phyloP scores from a whole-genome alignment of 1,140 invertebrate genomes.

The Hetaerina americana region DNA sequence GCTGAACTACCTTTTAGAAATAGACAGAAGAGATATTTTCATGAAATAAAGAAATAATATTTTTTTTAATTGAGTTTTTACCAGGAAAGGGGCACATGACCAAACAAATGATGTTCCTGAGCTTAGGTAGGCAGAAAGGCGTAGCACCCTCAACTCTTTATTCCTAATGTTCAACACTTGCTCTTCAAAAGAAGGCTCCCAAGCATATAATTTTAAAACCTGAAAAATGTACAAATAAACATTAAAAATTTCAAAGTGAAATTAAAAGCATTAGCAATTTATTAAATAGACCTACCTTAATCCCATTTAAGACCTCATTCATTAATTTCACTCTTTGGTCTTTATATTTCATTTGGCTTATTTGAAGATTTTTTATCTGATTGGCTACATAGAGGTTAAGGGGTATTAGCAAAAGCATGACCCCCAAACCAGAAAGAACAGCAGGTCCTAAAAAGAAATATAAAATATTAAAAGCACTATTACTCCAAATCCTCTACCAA shows the following conservation, averaged over 20 bases:
- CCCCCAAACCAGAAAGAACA: conserved; percentile 75
- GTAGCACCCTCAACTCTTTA: conserved; percentile 73
- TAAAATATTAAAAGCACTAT: too few species aligned
- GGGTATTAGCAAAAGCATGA: conserved; percentile 87
- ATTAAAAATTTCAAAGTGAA: too few species aligned
- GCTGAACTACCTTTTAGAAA: too few species aligned
- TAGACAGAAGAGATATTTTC: too few species aligned
- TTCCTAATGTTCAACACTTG: conserved; percentile 70
- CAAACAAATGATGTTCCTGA: conserved; percentile 85
- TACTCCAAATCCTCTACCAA: too few species aligned
- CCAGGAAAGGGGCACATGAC: conserved; percentile 92
- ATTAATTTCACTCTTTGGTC: conserved; percentile 86
- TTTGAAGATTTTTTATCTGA: conserved; percentile 67
- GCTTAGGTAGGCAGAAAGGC: conserved; percentile 73
- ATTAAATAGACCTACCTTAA: conserved; percentile 49
- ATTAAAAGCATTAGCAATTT: too few species aligned
- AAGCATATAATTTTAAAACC: conserved; percentile 74
- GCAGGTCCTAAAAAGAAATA: conserved; percentile 55
- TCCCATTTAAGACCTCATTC: conserved; percentile 89
- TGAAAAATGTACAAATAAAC: too few species aligned
- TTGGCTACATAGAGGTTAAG: conserved; percentile 80
- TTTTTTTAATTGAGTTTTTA: too few species aligned
- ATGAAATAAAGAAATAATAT: too few species aligned
- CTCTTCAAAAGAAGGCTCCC: conserved; percentile 79
- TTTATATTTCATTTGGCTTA: conserved; percentile 82